Conservation (phyloP, 35 echinoderm and acorn worm species). For the Holothuria glaberrima region DNA sequence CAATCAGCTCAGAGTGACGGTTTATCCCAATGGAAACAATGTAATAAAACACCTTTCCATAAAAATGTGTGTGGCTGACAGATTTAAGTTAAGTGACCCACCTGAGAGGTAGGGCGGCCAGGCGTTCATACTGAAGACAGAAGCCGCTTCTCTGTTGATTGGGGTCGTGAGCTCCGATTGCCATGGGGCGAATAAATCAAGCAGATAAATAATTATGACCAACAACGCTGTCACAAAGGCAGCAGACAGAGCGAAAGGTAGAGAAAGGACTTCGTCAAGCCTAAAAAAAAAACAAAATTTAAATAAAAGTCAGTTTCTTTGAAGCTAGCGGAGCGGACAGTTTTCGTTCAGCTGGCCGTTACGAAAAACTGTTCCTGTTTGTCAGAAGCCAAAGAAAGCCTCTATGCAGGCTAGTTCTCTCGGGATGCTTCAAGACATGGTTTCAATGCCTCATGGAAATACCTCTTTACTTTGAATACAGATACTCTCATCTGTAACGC, state of each 20-base stretch:
- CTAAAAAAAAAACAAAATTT: slow-evolving; percentile 42
- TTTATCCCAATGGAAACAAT: too few species aligned
- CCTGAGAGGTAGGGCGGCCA: slow-evolving; percentile 76
- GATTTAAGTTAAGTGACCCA: neutral
- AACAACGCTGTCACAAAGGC: slow-evolving; percentile 41
- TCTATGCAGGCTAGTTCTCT: too few species aligned
- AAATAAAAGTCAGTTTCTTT: neutral
- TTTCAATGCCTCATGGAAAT: too few species aligned
- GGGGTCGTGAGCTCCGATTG: slow-evolving; percentile 59
- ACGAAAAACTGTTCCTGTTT: too few species aligned
- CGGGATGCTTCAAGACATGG: too few species aligned
- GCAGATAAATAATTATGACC: slow-evolving; percentile 2
- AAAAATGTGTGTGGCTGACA: neutral
- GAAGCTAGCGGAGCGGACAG: too few species aligned
- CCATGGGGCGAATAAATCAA: slow-evolving; percentile 69
- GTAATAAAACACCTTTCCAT: too few species aligned
- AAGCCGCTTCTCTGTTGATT: neutral
- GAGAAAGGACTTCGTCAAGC: slow-evolving; percentile 45
- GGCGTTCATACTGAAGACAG: slow-evolving; percentile 29
- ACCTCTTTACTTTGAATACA: too few species aligned
- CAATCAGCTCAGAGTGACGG: too few species aligned
- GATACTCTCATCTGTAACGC: too few species aligned
- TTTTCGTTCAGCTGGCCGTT: too few species aligned
- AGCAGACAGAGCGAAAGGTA: slow-evolving; percentile 41
- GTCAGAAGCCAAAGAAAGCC: too few species aligned